Evolutionary conservation across 2,113 vertebrate species (phyloP), one percentile per base, ranked within the genome.

Genomic region (Natator depressus): DNA sequence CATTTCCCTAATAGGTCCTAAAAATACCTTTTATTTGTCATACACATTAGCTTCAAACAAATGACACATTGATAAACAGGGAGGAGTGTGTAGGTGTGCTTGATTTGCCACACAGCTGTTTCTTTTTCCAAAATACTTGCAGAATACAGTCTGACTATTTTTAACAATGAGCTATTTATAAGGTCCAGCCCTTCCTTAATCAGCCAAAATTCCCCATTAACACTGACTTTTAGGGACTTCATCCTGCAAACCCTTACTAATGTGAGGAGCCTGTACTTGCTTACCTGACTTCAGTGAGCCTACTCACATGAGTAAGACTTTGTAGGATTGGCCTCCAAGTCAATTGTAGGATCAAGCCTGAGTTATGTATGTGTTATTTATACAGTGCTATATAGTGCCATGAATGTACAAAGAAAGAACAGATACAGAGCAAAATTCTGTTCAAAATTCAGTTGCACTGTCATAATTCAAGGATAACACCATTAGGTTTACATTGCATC

Each of bases 141-240:
- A 97, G 92, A 96, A 92, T 96, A 96, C 89, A 75, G 62, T 92
- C 75, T 95, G 94, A 88, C 90, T 65, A 92, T 96, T 94, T 95
- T 82, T 69, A 94, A 97, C 96, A 96, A 97, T 93, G 89, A 94
- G 10, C 95, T 96, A 95, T 97, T 97, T 97, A 97, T 96, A 96
- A 96, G 89, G 94, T 95, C 83, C 93, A 95, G 82, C 81, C 90
- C 91, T 97, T 93, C 53, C 19, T 54, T 54, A 97, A 96, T 96
- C 96, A 97, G 96, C 90, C 94, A 96, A 97, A 97, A 97, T 89
- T 95, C 93, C 89, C 79, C 53, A 83, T 83, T 96, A 94, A 97
- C 97, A 96, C 88, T 95, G 91, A 94, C 93, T 94, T 42, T 5
- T 88, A 87, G 91, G 91, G 90, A 91, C 96, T 95, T 95, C 91